Evolutionary conservation across 2,113 vertebrate species (phyloP), one percentile per base, ranked within the genome.

Genomic region (Notechis scutatus): DNA sequence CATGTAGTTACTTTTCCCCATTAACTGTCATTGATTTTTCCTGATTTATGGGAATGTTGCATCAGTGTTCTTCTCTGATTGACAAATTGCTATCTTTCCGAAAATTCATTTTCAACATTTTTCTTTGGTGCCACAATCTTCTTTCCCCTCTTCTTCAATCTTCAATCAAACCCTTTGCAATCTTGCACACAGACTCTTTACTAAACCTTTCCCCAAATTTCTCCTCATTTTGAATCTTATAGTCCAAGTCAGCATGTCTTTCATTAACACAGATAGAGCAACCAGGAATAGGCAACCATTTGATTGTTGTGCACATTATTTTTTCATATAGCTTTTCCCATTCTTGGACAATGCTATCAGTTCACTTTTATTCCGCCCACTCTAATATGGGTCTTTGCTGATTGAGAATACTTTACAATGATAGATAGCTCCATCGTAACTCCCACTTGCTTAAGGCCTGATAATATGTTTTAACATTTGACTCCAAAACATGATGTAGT

Each of bases 381-480:
- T 42, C 50, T 92, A 55, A 26, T 11, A 18, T 34, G 52, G 92
- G 74, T 69, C n/a, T 55, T 85, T 87, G 11, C 5, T 7, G 87
- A 93, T 61, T 90, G 69, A 87, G 69, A 90, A 42, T 8, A 26
- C 89, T 0, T 57, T 54, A 92, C 88, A 94, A 74, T 94, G 91
- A 86, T 88, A 88, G 95, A 95, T 94, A 90, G 64, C 90, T 94
- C 94, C 57, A 92, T 93, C 90, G 11, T 88, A 93, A 93, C 94
- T 95, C 45, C 3, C 59, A 94, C 4, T 90, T 90, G 92, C 85
- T 93, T 92, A 94, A 96, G 95, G 47, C 89, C 94, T 94, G 92
- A 93, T 96, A 96, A 97, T 94, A 95, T 26, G 95, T 94, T 95
- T 97, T 97, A 96, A 97, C 96, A 97, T 96, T 96, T 96, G 94